Base-by-base conservation (phyloP, 1,140 invertebrate species). In the Akabosia matsudoensis region DNA sequence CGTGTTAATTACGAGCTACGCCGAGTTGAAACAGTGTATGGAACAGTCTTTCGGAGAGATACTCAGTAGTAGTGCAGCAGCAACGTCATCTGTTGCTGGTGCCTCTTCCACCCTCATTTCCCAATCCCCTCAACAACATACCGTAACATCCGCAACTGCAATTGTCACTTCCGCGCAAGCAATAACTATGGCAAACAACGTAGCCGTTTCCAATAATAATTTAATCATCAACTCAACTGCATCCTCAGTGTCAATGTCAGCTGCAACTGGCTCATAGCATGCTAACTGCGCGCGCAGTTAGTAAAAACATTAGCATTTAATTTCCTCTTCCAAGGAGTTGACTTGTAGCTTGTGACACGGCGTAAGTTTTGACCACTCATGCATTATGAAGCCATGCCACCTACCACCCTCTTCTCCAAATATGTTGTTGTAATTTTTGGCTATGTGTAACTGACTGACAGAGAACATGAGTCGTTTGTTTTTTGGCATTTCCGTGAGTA, bases 21-120 rank as follows among this genome's bases (percentile, higher is more conserved):
- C 92, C 33, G 97, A 99, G 86, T 87, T 99, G 79, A 97, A 97
- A 85, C 92, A 94, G 83, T 97, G 95, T 86, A 90, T 98, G 83
- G 94, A 98, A 83, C 91, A 92, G 82, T 93, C 96, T 33, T 98
- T 97, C 86, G 88, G 89, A 61, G 95, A 98, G 37, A 45, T 45
- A 45, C 37, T 45, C 37, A 45, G 37, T 18, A 45, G 37, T 18
- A 45, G 37, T 45, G 37, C 37, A 45, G 37, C 37, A 18, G 37
- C 37, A 10, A 18, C 37, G 37, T 7, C 37, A 18, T 7, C 37
- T 45, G 37, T 18, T 18, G 37, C 37, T 18, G 37, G 7, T 10
- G 37, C 37, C 7, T 45, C 37, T 45, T 45, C 37, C 18, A 10
- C 37, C 37, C 37, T 45, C 37, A 45, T 45, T 18, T 45, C 37